phyloP scores from a whole-genome alignment of 2,113 vertebrate species.

The Mola mola region DNA sequence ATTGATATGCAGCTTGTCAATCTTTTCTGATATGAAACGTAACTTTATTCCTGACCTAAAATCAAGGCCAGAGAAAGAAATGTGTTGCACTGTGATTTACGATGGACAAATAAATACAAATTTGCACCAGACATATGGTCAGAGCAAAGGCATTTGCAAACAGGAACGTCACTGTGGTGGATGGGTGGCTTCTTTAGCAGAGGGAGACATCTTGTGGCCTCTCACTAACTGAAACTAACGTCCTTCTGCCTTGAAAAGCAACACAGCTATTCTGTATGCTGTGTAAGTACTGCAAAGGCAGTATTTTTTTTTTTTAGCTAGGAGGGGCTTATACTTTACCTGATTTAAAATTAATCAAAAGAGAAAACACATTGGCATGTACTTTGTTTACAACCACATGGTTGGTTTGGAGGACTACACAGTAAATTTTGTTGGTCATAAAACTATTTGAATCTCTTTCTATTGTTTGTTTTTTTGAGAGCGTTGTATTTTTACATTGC shows the following conservation, averaged over 20 bases:
- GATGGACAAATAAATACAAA: constrained; percentile 17
- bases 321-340: constrained; percentile 35
- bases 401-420: constrained; percentile 1
- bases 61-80: not conserved
- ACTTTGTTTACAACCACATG: constrained; percentile 12
- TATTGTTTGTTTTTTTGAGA: not conserved
- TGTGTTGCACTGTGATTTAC: constrained; percentile 6
- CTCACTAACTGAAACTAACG: constrained; percentile 55
- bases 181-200: constrained; percentile 62
- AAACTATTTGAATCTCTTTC: not conserved
- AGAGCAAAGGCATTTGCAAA: constrained; percentile 15
- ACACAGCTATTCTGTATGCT: constrained; percentile 47
- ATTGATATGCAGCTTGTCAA: constrained; percentile 30
- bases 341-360: constrained; percentile 66
- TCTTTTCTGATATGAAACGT: too few species aligned
- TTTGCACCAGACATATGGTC: not conserved
- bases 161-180: constrained; percentile 35
- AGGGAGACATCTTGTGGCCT: constrained; percentile 83
- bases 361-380: constrained; percentile 20
- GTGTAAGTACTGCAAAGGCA: constrained; percentile 36
- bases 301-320: constrained; percentile 32
- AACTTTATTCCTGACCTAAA: too few species aligned
- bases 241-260: constrained; percentile 25
- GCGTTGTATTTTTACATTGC: not conserved
- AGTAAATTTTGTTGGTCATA: constrained; percentile 3